phyloP scores from a whole-genome alignment of 1,140 invertebrate species.

The Drosophila lini region DNA sequence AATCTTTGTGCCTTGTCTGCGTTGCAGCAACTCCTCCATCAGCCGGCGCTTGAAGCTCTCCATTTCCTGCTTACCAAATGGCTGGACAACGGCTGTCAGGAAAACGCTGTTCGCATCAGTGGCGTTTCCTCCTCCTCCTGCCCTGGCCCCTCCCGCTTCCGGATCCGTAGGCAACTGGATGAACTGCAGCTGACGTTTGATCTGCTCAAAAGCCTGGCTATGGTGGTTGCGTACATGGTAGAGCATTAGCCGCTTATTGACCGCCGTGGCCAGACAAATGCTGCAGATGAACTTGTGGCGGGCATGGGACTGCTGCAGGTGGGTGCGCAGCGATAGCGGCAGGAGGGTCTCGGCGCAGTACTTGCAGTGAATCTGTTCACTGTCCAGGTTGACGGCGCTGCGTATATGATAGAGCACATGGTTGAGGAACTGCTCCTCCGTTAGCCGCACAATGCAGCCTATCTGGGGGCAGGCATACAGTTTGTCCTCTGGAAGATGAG shows the following conservation, averaged over 20 bases:
- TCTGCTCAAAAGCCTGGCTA: not conserved
- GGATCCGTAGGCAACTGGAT: conserved; percentile 8
- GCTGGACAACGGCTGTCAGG: conserved; percentile 30
- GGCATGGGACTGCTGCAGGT: conserved; percentile 43
- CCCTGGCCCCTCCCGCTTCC: not conserved
- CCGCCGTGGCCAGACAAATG: conserved; percentile 53
- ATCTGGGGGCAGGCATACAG: conserved; percentile 55
- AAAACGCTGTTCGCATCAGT: not conserved
- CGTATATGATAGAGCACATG: conserved; percentile 53
- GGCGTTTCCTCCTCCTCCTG: not conserved
- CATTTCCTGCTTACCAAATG: conserved; percentile 40
- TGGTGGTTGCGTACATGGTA: conserved; percentile 41
- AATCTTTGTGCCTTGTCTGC: conserved; percentile 17
- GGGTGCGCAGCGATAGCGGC: conserved; percentile 16
- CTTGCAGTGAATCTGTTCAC: conserved; percentile 37
- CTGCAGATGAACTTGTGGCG: conserved; percentile 52
- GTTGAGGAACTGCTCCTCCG: conserved; percentile 35
- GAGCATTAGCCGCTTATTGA: conserved; percentile 39
- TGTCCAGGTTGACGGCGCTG: conserved; percentile 10
- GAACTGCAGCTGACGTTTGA: conserved; percentile 30
- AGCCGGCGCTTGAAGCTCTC: conserved; percentile 30
- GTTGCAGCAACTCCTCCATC: conserved; percentile 19
- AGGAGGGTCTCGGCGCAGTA: conserved; percentile 16
- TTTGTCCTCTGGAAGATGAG: conserved; percentile 20
- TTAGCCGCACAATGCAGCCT: conserved; percentile 34